Percentiles rank a stretch among this genome's conserved stretches.
phyloP scores from a whole-genome alignment of 1,140 invertebrate genomes.

The Cepaea nemoralis region DNA sequence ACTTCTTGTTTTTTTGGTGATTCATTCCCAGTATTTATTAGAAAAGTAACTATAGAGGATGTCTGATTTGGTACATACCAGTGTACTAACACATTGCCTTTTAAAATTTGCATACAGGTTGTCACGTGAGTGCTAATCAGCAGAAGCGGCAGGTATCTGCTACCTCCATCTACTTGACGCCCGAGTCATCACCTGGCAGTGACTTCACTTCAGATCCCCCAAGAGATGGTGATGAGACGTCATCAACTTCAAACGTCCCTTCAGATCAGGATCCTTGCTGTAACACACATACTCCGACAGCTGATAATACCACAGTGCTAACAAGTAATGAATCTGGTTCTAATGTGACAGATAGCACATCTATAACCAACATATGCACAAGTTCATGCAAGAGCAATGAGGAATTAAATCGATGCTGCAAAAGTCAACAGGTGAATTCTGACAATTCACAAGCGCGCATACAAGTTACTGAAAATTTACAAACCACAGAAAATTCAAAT shows the following conservation, averaged over 20 bases:
- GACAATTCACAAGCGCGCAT: not conserved
- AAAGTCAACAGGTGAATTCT: not conserved
- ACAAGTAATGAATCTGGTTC: not conserved
- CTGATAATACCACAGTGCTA: not conserved
- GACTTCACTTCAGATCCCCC: not conserved
- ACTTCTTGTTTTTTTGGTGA: no score
- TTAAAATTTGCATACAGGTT: no score
- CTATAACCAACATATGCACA: not conserved
- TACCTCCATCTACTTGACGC: not conserved
- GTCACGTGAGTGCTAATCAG: no score
- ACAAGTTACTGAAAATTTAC: not conserved
- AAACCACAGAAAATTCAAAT: not conserved
- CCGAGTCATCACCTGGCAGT: slow-evolving; percentile 6
- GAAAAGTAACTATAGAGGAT: no score
- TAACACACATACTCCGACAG: not conserved
- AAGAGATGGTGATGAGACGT: not conserved
- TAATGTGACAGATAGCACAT: not conserved
- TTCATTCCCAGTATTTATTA: no score
- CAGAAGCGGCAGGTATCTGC: no score
- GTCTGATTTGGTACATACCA: no score
- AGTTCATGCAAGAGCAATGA: not conserved
- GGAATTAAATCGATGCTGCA: not conserved
- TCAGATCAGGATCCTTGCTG: not conserved
- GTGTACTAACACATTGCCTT: no score
- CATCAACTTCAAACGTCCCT: not conserved